Conservation (phyloP, 37 sponge, comb jelly and placozoan species). For the Amphimedon queenslandica region DNA sequence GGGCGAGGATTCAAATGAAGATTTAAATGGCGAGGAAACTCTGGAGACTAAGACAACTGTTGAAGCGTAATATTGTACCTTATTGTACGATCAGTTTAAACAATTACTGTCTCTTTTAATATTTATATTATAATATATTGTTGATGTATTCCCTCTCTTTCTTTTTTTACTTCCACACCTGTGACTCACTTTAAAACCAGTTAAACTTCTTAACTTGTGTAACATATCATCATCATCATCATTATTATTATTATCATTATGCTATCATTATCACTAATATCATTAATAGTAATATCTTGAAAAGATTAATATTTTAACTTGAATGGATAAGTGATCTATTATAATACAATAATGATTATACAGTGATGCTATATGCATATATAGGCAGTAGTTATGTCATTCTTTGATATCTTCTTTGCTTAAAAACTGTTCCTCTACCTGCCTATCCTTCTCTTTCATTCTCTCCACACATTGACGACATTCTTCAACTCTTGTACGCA, state of each 20-base stretch:
- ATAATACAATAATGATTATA: no score
- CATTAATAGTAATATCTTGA: no score
- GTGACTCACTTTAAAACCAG: not conserved
- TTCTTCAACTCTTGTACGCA: constrained; percentile 19
- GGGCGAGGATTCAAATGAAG: no score
- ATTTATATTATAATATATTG: not conserved
- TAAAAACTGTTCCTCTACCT: not conserved
- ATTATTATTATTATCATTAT: not conserved
- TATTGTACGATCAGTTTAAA: no score
- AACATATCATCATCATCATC: not conserved
- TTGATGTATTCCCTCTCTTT: not conserved
- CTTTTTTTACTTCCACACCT: not conserved
- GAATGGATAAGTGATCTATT: no score
- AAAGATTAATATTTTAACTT: no score
- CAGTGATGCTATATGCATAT: no score
- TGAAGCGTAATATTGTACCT: no score
- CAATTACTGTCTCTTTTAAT: not conserved
- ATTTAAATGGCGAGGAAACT: no score
- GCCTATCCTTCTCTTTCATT: constrained; percentile 1
- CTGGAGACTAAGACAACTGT: no score
- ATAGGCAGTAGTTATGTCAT: no score
- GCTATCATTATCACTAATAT: not conserved
- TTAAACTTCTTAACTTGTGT: not conserved
- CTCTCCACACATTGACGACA: constrained; percentile 43
- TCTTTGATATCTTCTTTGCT: no score